Conservation (phyloP, 1,140 invertebrate genomes). For the Sitobion miscanthi region DNA sequence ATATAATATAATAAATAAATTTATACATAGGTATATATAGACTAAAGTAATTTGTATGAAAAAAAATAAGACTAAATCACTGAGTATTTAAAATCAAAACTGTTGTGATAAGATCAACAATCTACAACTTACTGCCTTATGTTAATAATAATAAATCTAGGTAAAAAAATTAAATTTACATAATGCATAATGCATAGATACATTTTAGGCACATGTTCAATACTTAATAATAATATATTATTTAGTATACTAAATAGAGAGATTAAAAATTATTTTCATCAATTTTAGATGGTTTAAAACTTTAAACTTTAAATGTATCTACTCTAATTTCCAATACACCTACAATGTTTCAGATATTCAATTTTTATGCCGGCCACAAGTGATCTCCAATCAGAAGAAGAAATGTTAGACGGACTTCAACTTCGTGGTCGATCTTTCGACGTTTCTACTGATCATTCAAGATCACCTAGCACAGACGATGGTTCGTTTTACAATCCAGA, state of each 20-base stretch:
- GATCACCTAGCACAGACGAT: constrained; percentile 35
- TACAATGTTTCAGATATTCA: constrained; percentile 1
- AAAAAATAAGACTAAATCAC: background rate
- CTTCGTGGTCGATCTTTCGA: constrained; percentile 48
- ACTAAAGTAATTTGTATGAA: background rate
- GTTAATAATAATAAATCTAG: background rate
- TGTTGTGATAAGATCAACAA: background rate
- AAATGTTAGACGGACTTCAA: constrained; percentile 45
- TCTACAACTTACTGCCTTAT: background rate
- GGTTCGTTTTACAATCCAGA: constrained; percentile 28
- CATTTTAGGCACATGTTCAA: background rate
- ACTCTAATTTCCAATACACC: background rate
- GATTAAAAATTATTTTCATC: no score
- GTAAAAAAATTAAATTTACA: background rate
- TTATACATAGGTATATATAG: no score
- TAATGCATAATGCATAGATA: background rate
- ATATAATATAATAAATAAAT: no score
- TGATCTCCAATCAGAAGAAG: constrained; percentile 46
- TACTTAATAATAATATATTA: background rate
- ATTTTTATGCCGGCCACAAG: constrained; percentile 15
- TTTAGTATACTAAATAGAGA: no score
- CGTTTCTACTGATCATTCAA: constrained; percentile 21
- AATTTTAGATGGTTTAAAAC: background rate
- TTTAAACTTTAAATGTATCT: background rate
- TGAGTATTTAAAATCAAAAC: background rate